Percentiles rank a stretch among this genome's conserved stretches.
Conservation (phyloP, 1,140 invertebrate species). For the Centruroides vittatus region DNA sequence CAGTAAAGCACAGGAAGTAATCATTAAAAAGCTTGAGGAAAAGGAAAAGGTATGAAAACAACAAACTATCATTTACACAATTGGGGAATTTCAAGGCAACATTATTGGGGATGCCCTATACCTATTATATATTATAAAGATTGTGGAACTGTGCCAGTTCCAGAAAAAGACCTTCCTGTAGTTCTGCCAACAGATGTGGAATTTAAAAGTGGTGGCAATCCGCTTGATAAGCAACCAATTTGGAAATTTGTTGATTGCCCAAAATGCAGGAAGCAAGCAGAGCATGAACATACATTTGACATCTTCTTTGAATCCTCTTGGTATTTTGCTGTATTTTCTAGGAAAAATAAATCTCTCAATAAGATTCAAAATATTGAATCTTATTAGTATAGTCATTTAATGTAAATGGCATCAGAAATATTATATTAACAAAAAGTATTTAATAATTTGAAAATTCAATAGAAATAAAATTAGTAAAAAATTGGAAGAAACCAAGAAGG, state of each 20-base stretch:
- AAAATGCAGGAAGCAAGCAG: background rate
- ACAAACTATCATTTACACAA: background rate
- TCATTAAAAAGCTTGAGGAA: background rate
- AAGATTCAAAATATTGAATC: no score
- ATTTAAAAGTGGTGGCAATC: background rate
- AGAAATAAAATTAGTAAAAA: no score
- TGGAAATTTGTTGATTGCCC: background rate
- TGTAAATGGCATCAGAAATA: no score
- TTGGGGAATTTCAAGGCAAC: slow-evolving; percentile 3
- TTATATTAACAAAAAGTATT: no score
- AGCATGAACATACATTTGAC: slow-evolving; percentile 1
- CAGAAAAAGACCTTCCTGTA: slow-evolving; percentile 12
- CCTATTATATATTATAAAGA: slow-evolving; percentile 2
- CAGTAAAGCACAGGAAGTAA: background rate
- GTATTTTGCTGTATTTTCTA: background rate
- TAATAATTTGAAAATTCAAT: no score
- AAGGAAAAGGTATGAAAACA: background rate
- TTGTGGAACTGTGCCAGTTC: slow-evolving; percentile 8
- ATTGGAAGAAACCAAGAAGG: no score
- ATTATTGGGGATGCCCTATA: slow-evolving; percentile 4
- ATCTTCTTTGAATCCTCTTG: background rate
- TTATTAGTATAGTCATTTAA: no score
- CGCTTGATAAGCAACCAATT: background rate
- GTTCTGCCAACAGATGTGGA: slow-evolving; percentile 7
- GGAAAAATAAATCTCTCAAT: no score